phyloP scores from a whole-genome alignment of 2,797 vertebrate species.

The Austrolebias charrua region DNA sequence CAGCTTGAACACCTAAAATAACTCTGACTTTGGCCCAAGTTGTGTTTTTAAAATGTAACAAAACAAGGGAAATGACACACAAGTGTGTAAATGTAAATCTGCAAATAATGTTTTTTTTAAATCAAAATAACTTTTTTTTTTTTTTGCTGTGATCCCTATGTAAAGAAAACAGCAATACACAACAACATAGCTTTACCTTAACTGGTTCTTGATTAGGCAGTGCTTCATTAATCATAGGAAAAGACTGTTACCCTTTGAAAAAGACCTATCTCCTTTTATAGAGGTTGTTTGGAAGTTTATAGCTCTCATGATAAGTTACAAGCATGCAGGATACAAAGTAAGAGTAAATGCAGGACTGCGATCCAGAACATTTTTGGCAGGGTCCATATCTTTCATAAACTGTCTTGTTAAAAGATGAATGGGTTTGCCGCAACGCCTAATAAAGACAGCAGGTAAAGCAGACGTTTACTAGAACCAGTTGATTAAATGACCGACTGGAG shows the following conservation, averaged over 20 bases:
- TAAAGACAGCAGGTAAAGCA: slow-evolving; percentile 54
- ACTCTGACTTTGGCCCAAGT: slow-evolving; percentile 25
- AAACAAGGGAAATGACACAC: slow-evolving; percentile 12
- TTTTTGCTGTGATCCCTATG: neutral
- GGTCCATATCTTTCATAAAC: slow-evolving; percentile 64
- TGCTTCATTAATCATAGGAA: slow-evolving; percentile 29
- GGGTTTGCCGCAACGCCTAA: slow-evolving; percentile 55
- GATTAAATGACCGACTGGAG: slow-evolving; percentile 61
- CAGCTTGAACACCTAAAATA: slow-evolving; percentile 9
- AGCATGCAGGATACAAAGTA: slow-evolving; percentile 32
- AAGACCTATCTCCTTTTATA: slow-evolving; percentile 48
- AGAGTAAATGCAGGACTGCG: slow-evolving; percentile 44
- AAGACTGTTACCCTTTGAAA: slow-evolving; percentile 52
- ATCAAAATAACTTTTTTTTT: neutral
- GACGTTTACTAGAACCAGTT: slow-evolving; percentile 61
- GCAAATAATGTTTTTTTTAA: too few relatives aligned
- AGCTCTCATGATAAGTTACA: slow-evolving; percentile 59
- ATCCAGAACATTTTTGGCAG: slow-evolving; percentile 50
- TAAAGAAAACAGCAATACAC: neutral
- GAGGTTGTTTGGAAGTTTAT: slow-evolving; percentile 60
- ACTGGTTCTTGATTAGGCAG: slow-evolving; percentile 22
- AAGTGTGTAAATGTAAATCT: slow-evolving; percentile 4
- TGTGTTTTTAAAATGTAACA: slow-evolving; percentile 19
- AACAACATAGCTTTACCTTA: slow-evolving; percentile 13
- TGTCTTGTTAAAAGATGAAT: slow-evolving; percentile 72